Evolutionary conservation across 2,113 vertebrate species (phyloP).

Genomic region (Pedetes capensis): DNA sequence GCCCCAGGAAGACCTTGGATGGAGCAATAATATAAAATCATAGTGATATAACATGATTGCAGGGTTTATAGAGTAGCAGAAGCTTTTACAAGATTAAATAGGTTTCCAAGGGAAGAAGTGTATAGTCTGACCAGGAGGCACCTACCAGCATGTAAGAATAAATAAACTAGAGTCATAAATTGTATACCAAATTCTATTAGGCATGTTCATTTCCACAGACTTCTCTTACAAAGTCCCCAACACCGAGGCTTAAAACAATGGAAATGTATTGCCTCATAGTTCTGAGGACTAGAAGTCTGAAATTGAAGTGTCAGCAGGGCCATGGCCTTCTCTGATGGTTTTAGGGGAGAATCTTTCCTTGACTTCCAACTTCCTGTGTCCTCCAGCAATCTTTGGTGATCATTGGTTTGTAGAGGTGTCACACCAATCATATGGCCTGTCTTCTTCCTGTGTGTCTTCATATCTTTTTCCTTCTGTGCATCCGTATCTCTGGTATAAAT

Average conservation of each 20-base stretch:
- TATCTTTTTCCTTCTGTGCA: neutral
- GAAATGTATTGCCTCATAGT: neutral
- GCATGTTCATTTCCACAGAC: neutral
- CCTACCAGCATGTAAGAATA: neutral
- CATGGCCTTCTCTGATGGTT: neutral
- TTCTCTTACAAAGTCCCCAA: neutral
- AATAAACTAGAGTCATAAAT: neutral
- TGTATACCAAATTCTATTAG: neutral
- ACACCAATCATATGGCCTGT: rapidly evolving
- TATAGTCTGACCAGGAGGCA: neutral
- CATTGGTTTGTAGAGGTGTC: neutral
- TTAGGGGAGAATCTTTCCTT: neutral
- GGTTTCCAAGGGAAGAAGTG: neutral
- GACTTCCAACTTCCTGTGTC: neutral
- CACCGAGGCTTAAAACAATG: neutral
- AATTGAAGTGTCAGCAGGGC: neutral
- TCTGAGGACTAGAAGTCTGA: neutral
- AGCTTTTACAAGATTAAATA: neutral
- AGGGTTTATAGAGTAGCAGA: neutral
- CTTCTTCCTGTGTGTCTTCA: neutral
- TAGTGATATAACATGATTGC: neutral
- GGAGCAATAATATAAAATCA: neutral
- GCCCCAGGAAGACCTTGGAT: neutral
- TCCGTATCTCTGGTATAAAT: neutral
- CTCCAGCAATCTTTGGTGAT: neutral